Conservation (phyloP, 1,140 invertebrate genomes). For the Thaumatotibia leucotreta region DNA sequence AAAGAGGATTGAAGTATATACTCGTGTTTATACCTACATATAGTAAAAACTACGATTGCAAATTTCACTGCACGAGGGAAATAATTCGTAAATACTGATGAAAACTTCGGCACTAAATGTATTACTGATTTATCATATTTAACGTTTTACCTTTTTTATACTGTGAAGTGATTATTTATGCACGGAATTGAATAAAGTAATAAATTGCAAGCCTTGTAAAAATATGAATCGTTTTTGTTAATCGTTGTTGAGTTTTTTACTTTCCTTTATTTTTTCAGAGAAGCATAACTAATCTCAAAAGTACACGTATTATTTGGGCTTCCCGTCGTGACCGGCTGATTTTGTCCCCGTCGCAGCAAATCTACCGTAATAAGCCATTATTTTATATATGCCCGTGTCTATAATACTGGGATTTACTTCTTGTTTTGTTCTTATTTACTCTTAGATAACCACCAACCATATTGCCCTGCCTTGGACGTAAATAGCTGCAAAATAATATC, state of each 20-base stretch:
- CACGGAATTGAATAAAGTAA: neutral
- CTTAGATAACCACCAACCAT: neutral
- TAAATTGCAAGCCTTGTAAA: neutral
- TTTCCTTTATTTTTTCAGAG: neutral
- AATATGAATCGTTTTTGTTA: neutral
- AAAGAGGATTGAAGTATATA: conserved; percentile 37
- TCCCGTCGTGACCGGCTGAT: neutral
- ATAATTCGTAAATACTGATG: neutral
- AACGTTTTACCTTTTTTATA: neutral
- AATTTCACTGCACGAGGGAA: neutral
- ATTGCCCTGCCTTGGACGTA: neutral
- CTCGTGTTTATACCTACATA: neutral
- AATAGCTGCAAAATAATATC: neutral
- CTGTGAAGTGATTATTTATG: neutral
- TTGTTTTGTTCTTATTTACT: conserved; percentile 7
- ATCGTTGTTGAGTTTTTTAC: neutral
- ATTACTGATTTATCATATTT: neutral
- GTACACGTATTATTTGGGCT: conserved; percentile 6
- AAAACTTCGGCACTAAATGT: neutral
- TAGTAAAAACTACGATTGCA: neutral
- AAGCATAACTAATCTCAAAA: neutral
- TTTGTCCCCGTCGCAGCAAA: neutral
- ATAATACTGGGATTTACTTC: conserved; percentile 9
- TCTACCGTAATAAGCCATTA: conserved; percentile 8
- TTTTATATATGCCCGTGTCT: conserved; percentile 5